phyloP scores from a whole-genome alignment of 2,888 invertebrate genomes.

The Myathropa florea region DNA sequence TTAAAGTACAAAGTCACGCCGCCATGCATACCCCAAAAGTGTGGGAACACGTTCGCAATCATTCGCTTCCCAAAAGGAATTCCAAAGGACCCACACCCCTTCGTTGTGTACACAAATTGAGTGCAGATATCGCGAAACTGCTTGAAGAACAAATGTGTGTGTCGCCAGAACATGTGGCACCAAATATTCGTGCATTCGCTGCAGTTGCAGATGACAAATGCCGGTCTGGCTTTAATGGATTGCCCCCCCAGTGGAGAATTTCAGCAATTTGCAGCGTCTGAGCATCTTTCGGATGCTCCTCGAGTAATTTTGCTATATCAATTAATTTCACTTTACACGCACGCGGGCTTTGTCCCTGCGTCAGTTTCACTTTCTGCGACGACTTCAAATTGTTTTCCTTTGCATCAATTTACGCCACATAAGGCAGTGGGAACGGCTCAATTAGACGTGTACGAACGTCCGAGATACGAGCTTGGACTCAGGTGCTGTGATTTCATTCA shows the following conservation, averaged over 20 bases:
- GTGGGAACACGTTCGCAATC: background rate
- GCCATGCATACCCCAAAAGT: background rate
- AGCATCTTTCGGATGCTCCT: background rate
- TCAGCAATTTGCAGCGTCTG: background rate
- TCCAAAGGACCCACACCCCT: background rate
- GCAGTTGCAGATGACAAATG: conserved; percentile 34
- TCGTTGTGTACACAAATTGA: background rate
- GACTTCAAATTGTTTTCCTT: background rate
- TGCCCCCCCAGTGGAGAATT: background rate
- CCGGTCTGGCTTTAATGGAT: background rate
- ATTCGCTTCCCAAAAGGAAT: background rate
- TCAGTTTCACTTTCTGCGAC: background rate
- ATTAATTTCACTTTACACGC: conserved; percentile 18
- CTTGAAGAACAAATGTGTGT: background rate
- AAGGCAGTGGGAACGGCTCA: conserved; percentile 2
- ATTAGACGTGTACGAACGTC: conserved; percentile 4
- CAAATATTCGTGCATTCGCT: background rate
- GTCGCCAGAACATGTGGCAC: conserved; percentile 28
- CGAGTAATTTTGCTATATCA: conserved; percentile 42
- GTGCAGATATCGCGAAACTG: background rate
- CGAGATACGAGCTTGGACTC: background rate
- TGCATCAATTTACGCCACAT: background rate
- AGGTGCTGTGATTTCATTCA: conserved; percentile 15
- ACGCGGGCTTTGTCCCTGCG: conserved; percentile 1
- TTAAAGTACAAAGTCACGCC: background rate